Percentiles rank a stretch among this genome's conserved stretches.
phyloP scores from a whole-genome alignment of 2,113 vertebrate genomes.

The Eulemur rufifrons region DNA sequence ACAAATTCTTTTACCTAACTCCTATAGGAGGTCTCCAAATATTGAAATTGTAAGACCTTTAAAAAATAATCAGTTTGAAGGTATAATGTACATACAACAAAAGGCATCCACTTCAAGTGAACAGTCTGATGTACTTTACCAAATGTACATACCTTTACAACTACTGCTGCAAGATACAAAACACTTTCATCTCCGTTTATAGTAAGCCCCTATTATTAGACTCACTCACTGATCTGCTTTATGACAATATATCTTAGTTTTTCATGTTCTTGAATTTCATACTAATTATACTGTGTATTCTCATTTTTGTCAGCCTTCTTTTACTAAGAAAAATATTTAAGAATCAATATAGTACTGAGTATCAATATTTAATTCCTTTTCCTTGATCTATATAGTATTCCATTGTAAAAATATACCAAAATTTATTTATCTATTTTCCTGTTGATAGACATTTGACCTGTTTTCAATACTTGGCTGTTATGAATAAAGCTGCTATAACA shows the following conservation, averaged over 20 bases:
- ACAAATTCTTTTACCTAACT: background rate
- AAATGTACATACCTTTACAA: background rate
- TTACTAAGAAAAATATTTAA: background rate
- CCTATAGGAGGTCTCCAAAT: background rate
- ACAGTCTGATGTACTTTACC: background rate
- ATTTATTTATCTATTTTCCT: background rate
- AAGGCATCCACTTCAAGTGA: background rate
- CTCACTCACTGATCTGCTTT: background rate
- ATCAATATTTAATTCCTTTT: background rate
- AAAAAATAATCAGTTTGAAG: background rate
- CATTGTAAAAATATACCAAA: background rate
- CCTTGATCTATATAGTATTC: background rate
- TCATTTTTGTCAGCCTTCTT: conserved; percentile 16
- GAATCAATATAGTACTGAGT: background rate
- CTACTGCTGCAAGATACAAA: background rate
- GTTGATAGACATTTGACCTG: background rate
- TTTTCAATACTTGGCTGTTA: background rate
- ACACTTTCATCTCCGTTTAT: background rate
- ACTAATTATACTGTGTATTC: background rate
- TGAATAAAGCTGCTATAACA: background rate
- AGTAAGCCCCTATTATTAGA: background rate
- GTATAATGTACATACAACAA: background rate
- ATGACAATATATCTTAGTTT: background rate
- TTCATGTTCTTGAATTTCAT: background rate
- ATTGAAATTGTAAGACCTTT: background rate